Conservation (phyloP, 2,113 vertebrate genomes). For the Forbesichthys papilliferus region DNA sequence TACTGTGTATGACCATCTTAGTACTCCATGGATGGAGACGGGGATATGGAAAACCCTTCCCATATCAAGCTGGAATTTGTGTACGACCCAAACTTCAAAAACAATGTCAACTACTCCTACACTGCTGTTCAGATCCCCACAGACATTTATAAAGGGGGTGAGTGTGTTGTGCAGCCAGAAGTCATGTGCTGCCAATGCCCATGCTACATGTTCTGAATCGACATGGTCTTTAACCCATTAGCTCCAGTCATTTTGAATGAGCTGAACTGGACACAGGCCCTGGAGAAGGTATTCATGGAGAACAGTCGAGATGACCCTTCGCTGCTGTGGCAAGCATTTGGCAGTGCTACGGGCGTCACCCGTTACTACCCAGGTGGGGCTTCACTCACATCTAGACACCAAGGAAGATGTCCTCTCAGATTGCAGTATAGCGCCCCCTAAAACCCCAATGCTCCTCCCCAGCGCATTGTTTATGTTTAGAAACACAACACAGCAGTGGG, state of each 20-base stretch:
- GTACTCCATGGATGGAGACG: conserved; percentile 81
- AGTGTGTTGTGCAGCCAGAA: conserved; percentile 47
- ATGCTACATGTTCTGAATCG: background rate
- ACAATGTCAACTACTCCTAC: conserved; percentile 96
- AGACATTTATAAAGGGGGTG: conserved; percentile 99
- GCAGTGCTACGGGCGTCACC: conserved; percentile 94
- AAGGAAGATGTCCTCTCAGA: too few species aligned
- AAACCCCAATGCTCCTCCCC: too few species aligned
- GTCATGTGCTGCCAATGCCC: background rate
- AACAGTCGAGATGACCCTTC: conserved; percentile 92
- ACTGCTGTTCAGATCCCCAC: conserved; percentile 98
- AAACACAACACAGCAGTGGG: too few species aligned
- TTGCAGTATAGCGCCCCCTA: too few species aligned
- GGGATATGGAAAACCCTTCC: conserved; percentile 85
- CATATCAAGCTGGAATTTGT: conserved; percentile 92
- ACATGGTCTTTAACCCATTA: conserved; percentile 48
- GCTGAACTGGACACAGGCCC: conserved; percentile 93
- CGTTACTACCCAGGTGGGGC: conserved; percentile 92
- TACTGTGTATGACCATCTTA: conserved; percentile 12
- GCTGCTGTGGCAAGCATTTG: conserved; percentile 95
- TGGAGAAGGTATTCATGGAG: conserved; percentile 95
- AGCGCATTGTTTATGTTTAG: background rate
- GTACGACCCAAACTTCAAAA: conserved; percentile 95
- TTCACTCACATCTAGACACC: background rate
- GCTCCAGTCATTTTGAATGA: conserved; percentile 96